Percentiles rank a stretch among this genome's conserved stretches.
phyloP scores from a whole-genome alignment of 2,888 invertebrate genomes.

The Congeria kusceri region DNA sequence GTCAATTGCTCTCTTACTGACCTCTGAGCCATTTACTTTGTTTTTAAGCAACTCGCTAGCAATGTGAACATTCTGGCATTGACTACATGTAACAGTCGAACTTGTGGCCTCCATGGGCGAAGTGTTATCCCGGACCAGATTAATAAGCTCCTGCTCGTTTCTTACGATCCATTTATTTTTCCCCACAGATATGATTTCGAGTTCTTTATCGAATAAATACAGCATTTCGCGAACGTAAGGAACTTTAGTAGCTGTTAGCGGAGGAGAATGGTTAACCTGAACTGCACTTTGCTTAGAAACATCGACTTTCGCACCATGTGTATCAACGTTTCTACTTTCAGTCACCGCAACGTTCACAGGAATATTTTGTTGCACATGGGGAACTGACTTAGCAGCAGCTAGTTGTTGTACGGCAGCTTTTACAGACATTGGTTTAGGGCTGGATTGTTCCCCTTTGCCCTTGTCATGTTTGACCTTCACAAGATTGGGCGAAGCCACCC shows the following conservation, averaged over 20 bases:
- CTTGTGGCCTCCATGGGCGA: background rate
- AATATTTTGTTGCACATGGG: background rate
- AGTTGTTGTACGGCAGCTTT: constrained; percentile 16
- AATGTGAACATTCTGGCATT: background rate
- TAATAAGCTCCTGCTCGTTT: constrained; percentile 76
- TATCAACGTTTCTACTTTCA: constrained; percentile 3
- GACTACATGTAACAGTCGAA: background rate
- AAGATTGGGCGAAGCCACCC: constrained; percentile 55
- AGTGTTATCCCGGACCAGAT: constrained; percentile 62
- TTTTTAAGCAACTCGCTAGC: constrained; percentile 8
- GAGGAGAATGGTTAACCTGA: background rate
- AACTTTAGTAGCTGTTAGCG: constrained; percentile 38
- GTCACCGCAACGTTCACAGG: background rate
- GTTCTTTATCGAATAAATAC: constrained; percentile 76
- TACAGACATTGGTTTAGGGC: constrained; percentile 2
- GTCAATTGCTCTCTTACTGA: constrained; percentile 41
- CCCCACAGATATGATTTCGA: constrained; percentile 81
- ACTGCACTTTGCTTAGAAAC: background rate
- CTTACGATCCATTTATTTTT: constrained; percentile 80
- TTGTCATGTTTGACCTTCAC: constrained; percentile 35
- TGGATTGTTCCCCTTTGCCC: background rate
- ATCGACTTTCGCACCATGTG: background rate
- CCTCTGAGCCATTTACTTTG: constrained; percentile 35
- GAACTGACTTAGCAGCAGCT: no score
- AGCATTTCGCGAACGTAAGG: constrained; percentile 78